Evolutionary conservation across 1,140 invertebrate species (phyloP).

Genomic region (Calycopis cecrops): DNA sequence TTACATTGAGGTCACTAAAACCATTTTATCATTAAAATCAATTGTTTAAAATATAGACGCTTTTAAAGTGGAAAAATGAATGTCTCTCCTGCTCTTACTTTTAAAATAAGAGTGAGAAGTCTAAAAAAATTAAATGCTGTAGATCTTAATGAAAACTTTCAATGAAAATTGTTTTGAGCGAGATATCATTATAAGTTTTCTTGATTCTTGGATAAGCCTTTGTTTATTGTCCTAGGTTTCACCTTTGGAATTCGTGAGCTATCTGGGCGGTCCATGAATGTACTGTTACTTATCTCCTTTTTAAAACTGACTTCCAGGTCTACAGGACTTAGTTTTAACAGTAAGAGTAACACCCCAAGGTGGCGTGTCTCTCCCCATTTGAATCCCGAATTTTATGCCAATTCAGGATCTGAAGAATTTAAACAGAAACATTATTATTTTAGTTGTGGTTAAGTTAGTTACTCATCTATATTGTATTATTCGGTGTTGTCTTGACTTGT

Average conservation of each 20-base stretch:
- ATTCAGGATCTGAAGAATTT: conserved; percentile 13
- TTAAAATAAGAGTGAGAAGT: no score
- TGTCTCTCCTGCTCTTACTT: no score
- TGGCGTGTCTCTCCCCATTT: conserved; percentile 13
- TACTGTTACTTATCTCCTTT: background rate
- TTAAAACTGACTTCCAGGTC: background rate
- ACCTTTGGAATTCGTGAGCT: background rate
- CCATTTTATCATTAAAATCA: no score
- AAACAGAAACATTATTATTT: conserved; percentile 5
- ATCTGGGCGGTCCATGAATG: background rate
- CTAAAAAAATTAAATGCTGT: no score
- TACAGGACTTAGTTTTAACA: no score
- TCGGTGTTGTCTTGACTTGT: background rate
- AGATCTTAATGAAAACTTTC: no score
- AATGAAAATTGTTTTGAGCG: no score
- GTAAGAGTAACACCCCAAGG: no score
- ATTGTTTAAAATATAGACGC: no score
- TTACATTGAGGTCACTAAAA: no score
- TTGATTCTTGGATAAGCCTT: background rate
- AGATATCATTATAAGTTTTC: no score
- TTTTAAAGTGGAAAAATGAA: no score
- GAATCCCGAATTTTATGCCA: conserved; percentile 12
- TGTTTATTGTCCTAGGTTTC: background rate
- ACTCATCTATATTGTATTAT: background rate
- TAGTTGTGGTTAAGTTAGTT: background rate